Evolutionary conservation across 2,888 invertebrate species (phyloP).

Genomic region (Nomada ruficornis): DNA sequence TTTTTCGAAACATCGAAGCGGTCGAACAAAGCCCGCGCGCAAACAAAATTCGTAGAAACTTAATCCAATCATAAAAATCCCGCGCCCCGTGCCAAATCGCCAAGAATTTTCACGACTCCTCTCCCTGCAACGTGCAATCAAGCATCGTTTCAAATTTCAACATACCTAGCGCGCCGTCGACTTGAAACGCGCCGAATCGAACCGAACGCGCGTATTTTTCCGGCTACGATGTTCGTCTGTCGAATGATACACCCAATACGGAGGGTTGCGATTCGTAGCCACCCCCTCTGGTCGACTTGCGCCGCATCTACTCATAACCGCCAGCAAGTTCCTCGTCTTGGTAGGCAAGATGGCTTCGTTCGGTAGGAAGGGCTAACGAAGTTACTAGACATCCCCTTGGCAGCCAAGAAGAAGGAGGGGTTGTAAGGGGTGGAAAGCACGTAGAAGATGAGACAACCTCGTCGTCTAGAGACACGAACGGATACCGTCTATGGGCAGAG

Average conservation of each 20-base stretch:
- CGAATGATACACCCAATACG: constrained; percentile 25
- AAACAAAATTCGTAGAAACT: no score
- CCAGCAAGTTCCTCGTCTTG: constrained; percentile 70
- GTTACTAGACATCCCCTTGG: constrained; percentile 81
- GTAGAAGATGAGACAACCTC: constrained; percentile 67
- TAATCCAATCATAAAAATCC: no score
- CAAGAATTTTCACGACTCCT: no score
- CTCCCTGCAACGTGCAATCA: no score
- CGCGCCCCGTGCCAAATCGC: no score
- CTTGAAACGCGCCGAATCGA: not conserved
- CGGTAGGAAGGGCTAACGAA: constrained; percentile 80
- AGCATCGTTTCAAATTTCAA: no score
- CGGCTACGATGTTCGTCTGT: not conserved
- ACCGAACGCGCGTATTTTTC: constrained; percentile 5
- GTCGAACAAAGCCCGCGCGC: no score
- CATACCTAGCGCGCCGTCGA: no score
- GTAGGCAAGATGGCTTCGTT: constrained; percentile 83
- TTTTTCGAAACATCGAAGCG: no score
- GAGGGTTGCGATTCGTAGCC: constrained; percentile 47
- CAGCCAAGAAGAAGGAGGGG: constrained; percentile 70
- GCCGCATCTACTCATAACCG: constrained; percentile 71
- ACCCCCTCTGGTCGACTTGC: constrained; percentile 61
- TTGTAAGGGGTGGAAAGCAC: constrained; percentile 62
- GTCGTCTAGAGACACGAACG: constrained; percentile 67
- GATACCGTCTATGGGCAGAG: constrained; percentile 66